Base-by-base conservation (phyloP, 2,113 vertebrate genomes). In the Meleagris gallopavo region DNA sequence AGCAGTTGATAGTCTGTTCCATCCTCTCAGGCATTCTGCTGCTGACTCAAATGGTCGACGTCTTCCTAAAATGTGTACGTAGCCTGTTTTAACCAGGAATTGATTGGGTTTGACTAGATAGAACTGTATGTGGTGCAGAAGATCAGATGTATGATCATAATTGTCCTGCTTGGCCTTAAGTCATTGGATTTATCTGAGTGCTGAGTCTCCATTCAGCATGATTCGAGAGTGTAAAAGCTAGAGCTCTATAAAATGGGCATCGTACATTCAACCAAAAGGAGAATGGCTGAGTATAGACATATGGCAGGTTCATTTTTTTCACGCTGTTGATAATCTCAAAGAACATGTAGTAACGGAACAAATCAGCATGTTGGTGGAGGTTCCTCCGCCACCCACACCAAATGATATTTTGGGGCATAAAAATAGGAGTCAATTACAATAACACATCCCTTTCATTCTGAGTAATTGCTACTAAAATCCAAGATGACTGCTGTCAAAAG, bases 281-380 rank as follows among this genome's bases (percentile, higher is more conserved):
- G 78, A 95, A 83, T 86, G 80, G 34, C 62, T 90, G 54, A 91
- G 66, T 88, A 73, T 81, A 83, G 82, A 79, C 96, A 97, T 96
- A 96, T 94, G 96, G 95, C 65, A 96, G 75, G 91, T 88, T 91
- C 45, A 77, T 54, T 92, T 94, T 93, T 89, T 92, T 88, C 64
- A 89, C 52, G 52, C 79, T 94, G 89, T 79, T 86, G 86, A 72
- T 95, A 82, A 91, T 96, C 88, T 95, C 81, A 95, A 95, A 93
- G 96, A 95, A 97, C 96, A 97, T 90, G 88, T 96, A 97, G 95
- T 97, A 96, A 97, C 93, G 90, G 96, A 94, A 97, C 94, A 96
- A 93, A 81, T 86, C 57, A 75, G 66, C 54, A 9, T 83, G 86
- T 91, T 94, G 86, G 88, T 96, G 78, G 89, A 94, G 86, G 86